Percentiles rank a stretch among this genome's conserved stretches.
Conservation (phyloP, 1,140 invertebrate genomes). For the Grapholita molesta region DNA sequence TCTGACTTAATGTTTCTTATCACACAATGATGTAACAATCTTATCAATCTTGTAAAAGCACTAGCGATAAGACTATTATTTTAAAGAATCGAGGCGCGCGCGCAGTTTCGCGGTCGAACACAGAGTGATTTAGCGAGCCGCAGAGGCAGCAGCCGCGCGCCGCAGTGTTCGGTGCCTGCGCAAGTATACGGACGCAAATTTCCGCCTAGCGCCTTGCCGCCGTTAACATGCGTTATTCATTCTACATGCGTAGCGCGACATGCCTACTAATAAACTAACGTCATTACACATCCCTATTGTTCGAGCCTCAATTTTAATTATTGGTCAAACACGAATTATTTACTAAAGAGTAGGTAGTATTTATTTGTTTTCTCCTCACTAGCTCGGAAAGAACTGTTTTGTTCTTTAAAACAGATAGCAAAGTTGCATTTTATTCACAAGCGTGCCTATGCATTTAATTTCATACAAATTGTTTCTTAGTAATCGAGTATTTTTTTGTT, state of each 20-base stretch:
- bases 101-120: conserved; percentile 51
- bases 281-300: neutral
- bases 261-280: neutral
- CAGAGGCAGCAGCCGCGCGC: conserved; percentile 3
- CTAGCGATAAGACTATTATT: conserved; percentile 56
- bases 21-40: conserved; percentile 70
- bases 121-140: conserved; percentile 42
- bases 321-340: neutral
- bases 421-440: no score
- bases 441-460: no score
- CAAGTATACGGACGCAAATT: neutral
- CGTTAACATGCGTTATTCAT: neutral
- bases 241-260: neutral
- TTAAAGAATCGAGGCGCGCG: conserved; percentile 58
- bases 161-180: conserved; percentile 10
- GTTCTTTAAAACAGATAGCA: no score
- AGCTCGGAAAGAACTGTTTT: no score
- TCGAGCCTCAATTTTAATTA: neutral
- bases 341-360: no score
- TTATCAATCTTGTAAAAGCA: conserved; percentile 67
- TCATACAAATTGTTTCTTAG: no score
- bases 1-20: conserved; percentile 62
- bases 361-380: no score
- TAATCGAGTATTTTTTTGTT: no score
- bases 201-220: neutral